These are phyloP conservation scores for Zaprionus ghesquierei DNA, from an alignment of 1,140 invertebrate genomes.

Conservation along the genomic window DNA sequence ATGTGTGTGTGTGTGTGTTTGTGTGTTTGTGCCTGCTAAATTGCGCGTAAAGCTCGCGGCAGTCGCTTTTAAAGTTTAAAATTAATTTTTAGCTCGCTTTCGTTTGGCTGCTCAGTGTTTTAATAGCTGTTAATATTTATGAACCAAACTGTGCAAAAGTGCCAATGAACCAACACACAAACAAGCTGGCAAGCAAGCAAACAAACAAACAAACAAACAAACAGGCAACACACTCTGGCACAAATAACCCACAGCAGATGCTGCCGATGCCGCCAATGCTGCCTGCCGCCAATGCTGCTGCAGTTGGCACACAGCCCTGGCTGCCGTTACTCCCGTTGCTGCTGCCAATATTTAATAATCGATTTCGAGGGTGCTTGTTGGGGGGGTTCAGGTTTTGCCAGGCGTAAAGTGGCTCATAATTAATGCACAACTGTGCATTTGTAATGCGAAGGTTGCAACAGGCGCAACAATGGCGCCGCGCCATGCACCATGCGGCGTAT, in stretches of 20 bases:
- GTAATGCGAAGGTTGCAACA: slow-evolving; percentile 1
- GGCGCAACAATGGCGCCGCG: slow-evolving; percentile 3
- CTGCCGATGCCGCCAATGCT: not conserved
- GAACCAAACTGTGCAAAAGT: slow-evolving; percentile 54
- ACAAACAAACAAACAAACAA: slow-evolving; percentile 7
- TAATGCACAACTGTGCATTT: slow-evolving; percentile 48
- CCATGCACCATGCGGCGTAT: slow-evolving; percentile 9
- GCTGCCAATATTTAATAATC: slow-evolving; percentile 69
- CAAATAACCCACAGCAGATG: slow-evolving; percentile 25
- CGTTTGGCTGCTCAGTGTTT: slow-evolving; percentile 38
- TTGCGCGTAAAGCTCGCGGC: slow-evolving; percentile 57
- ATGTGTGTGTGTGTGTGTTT: not conserved
- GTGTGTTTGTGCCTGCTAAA: slow-evolving; percentile 33
- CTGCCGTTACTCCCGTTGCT: too few relatives aligned
- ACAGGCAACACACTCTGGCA: not conserved
- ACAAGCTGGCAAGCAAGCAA: slow-evolving; percentile 36
- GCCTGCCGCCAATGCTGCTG: not conserved
- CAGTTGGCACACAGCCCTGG: too few relatives aligned
- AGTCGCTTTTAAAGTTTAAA: slow-evolving; percentile 73
- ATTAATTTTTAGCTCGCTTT: slow-evolving; percentile 52
- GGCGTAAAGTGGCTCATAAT: slow-evolving; percentile 57
- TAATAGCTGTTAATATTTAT: slow-evolving; percentile 79
- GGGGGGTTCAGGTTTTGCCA: slow-evolving; percentile 6
- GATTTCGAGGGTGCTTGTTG: slow-evolving; percentile 12
- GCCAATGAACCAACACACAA: slow-evolving; percentile 51